Conservation (phyloP, 2,797 vertebrate species). For the Enteromius mattozi region DNA sequence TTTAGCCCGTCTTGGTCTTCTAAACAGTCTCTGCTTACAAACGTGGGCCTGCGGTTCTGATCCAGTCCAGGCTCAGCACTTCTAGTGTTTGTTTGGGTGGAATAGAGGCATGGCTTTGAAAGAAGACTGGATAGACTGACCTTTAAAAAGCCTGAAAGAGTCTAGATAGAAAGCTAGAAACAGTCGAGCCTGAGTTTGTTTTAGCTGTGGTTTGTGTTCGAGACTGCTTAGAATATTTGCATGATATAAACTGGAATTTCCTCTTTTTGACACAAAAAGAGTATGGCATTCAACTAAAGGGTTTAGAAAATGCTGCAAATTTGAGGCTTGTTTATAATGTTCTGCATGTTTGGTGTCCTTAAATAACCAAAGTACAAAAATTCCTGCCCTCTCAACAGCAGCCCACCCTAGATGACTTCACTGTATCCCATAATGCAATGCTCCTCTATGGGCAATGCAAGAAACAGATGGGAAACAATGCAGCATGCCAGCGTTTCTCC, state of each 20-base stretch:
- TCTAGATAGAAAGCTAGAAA: background rate
- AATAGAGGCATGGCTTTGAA: background rate
- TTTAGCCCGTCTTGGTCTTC: conserved; percentile 1
- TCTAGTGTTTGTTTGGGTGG: conserved; percentile 25
- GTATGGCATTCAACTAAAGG: background rate
- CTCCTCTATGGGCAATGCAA: conserved; percentile 23
- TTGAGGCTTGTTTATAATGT: background rate
- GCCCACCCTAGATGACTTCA: conserved; percentile 7
- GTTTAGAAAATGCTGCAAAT: background rate
- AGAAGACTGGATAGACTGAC: conserved; percentile 4
- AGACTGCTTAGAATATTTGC: conserved; percentile 2
- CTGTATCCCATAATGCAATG: conserved; percentile 51
- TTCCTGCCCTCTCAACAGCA: background rate
- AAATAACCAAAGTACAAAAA: background rate
- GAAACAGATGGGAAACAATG: conserved; percentile 4
- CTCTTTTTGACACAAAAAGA: conserved; percentile 4
- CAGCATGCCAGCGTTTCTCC: background rate
- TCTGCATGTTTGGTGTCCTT: background rate
- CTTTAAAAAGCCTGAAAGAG: background rate
- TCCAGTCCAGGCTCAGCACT: background rate
- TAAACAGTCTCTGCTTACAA: conserved; percentile 7
- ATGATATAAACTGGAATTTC: conserved; percentile 20
- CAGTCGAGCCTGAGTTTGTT: background rate
- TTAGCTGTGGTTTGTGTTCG: background rate
- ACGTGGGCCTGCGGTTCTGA: conserved; percentile 7